Evolutionary conservation across 2,888 invertebrate genomes (phyloP).

Genomic region (Sclerodermus sp.): DNA sequence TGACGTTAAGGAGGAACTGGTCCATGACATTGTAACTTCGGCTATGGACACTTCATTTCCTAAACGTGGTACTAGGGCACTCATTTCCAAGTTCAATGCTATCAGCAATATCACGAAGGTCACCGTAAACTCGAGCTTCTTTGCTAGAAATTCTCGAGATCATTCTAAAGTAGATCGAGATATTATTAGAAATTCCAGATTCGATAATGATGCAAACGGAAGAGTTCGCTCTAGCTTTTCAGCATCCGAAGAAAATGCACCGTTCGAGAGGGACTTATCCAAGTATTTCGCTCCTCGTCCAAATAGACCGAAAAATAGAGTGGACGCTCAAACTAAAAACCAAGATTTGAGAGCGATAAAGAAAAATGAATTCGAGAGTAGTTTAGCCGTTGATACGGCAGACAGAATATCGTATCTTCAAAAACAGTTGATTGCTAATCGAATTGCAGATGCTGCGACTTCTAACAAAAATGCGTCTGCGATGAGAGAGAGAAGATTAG

Average conservation of each 20-base stretch:
- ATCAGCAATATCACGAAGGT: conserved; percentile 64
- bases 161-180: conserved; percentile 19
- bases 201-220: conserved; percentile 18
- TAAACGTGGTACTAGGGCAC: conserved; percentile 57
- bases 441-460: conserved; percentile 19
- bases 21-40: conserved; percentile 44
- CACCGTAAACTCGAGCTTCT: conserved; percentile 60
- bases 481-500: conserved; percentile 13
- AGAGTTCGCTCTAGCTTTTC: conserved; percentile 17
- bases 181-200: conserved; percentile 16
- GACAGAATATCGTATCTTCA: conserved; percentile 31
- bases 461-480: neutral
- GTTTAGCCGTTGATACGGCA: conserved; percentile 23
- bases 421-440: conserved; percentile 30
- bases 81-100: conserved; percentile 68
- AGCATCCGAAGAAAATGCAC: conserved; percentile 11
- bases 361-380: conserved; percentile 21
- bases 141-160: conserved; percentile 54
- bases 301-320: conserved; percentile 16
- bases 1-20: conserved; percentile 36
- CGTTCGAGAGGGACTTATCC: conserved; percentile 38
- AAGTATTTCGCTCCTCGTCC: conserved; percentile 42
- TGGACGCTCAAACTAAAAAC: neutral
- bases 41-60: conserved; percentile 43
- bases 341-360: neutral